Evolutionary conservation across 2,797 vertebrate genomes (phyloP).

Genomic region (Chiroxiphia lanceolata): DNA sequence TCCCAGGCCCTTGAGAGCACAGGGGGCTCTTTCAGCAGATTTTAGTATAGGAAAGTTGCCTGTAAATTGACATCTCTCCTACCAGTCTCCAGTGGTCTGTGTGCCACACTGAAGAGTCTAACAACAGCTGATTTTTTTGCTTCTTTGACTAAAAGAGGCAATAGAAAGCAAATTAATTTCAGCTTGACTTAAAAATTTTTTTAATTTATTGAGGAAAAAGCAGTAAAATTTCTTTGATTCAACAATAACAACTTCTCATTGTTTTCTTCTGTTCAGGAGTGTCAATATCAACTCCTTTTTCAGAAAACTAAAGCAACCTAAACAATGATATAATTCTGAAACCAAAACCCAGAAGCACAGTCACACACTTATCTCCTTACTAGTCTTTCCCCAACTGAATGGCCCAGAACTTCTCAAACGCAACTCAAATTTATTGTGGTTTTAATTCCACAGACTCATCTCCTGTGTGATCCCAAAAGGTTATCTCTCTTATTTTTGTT

Average conservation of each 20-base stretch:
- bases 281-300: not conserved
- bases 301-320: not conserved
- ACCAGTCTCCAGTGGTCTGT: not conserved
- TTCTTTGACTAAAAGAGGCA: not conserved
- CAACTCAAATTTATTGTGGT: not conserved
- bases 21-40: not conserved
- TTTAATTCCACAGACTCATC: not conserved
- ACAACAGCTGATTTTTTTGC: not conserved
- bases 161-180: not conserved
- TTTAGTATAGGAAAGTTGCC: not conserved
- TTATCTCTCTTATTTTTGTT: not conserved
- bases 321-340: not conserved
- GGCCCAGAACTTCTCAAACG: not conserved
- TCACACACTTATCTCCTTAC: not conserved
- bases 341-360: not conserved
- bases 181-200: not conserved
- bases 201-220: not conserved
- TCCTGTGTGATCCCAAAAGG: not conserved
- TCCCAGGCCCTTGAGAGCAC: not conserved
- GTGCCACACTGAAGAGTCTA: not conserved
- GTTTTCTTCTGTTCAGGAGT: not conserved
- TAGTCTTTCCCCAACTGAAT: not conserved
- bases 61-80: not conserved
- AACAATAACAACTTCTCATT: not conserved
- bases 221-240: not conserved